Evolutionary conservation across 2,797 vertebrate species (phyloP).

Genomic region (Hypotaenidia philippensis): DNA sequence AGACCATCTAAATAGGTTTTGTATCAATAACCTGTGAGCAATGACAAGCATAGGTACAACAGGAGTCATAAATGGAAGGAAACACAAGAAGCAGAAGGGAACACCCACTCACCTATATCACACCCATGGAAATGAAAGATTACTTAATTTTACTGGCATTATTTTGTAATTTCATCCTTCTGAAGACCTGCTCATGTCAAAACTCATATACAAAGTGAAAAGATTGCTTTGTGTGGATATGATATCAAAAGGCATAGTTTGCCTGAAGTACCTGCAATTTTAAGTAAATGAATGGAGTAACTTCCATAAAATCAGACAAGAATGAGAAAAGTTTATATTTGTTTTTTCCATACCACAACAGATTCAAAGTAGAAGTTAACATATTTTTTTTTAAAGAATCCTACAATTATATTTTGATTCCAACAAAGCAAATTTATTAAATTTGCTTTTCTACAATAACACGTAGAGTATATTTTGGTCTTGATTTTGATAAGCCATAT

Average conservation of each 20-base stretch:
- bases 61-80: neutral
- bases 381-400: neutral
- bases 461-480: neutral
- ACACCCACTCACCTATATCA: neutral
- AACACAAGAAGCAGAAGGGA: neutral
- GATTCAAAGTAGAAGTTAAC: neutral
- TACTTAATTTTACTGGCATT: neutral
- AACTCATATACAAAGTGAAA: neutral
- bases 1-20: neutral
- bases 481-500: neutral
- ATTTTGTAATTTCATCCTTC: neutral
- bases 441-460: neutral
- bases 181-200: neutral
- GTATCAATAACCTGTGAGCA: neutral
- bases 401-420: neutral
- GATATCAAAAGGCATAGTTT: neutral
- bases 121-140: neutral
- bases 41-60: neutral
- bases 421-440: neutral
- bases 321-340: neutral
- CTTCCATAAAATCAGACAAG: neutral
- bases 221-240: neutral
- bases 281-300: neutral
- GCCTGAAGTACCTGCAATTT: neutral
- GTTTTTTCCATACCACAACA: neutral